A percentile compares a stretch with the other conserved stretches of the same genome.
phyloP scores from a whole-genome alignment of 2,113 vertebrate genomes.

The Accipiter virgatus region DNA sequence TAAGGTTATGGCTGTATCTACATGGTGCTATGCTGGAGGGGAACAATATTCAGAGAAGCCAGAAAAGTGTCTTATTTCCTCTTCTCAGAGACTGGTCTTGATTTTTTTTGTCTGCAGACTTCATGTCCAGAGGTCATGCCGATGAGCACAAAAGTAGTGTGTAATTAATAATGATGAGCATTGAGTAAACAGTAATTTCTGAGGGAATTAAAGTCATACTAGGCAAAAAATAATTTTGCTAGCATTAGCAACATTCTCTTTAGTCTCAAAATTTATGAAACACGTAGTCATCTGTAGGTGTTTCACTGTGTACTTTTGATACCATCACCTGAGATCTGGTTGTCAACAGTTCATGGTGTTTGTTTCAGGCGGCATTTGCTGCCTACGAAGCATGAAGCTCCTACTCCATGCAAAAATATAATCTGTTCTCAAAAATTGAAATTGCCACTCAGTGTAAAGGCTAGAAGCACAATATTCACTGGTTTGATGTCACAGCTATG shows the following conservation, averaged over 20 bases:
- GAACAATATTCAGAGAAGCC: neutral
- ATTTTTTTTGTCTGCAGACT: neutral
- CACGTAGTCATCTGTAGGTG: neutral
- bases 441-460: neutral
- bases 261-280: neutral
- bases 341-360: neutral
- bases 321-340: neutral
- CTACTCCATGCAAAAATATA: neutral
- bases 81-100: neutral
- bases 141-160: neutral
- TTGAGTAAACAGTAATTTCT: neutral
- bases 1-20: neutral
- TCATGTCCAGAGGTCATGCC: neutral
- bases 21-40: neutral
- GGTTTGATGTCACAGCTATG: slow-evolving; percentile 21
- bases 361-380: neutral
- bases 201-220: neutral
- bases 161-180: neutral
- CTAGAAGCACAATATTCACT: neutral
- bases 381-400: fast-evolving
- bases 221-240: neutral
- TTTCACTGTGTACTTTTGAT: neutral
- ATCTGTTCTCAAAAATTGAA: neutral
- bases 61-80: neutral
- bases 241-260: neutral